phyloP scores from a whole-genome alignment of 2,113 vertebrate species.

The Melozone crissalis region DNA sequence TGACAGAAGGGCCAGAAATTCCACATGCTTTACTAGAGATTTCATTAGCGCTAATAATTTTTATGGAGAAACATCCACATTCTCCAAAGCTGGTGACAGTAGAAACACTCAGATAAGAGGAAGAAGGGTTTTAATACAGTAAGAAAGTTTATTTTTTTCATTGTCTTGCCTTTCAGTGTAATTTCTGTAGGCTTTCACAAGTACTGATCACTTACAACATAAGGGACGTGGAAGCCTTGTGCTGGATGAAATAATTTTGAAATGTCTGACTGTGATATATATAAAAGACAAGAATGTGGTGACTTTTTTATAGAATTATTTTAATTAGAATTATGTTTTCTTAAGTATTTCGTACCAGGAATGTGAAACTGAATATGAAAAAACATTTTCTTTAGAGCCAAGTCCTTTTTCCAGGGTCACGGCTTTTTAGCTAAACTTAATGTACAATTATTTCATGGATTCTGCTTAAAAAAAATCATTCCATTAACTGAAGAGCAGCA shows the following conservation, averaged over 20 bases:
- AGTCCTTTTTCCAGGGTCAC: conserved; percentile 9
- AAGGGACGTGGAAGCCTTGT: not conserved
- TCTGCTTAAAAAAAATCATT: not conserved
- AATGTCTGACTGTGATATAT: not conserved
- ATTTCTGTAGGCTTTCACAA: conserved; percentile 22
- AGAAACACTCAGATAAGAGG: not conserved
- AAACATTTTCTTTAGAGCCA: conserved; percentile 29
- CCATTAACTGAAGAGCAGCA: not conserved
- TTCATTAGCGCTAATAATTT: conserved; percentile 9
- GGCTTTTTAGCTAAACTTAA: conserved; percentile 5
- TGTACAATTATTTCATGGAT: conserved; percentile 7
- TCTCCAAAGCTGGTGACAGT: conserved; percentile 24
- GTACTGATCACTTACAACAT: not conserved
- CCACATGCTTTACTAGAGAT: conserved; percentile 15
- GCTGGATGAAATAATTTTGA: conserved; percentile 24
- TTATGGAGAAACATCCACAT: not conserved
- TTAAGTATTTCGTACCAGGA: conserved; percentile 46
- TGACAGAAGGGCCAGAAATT: conserved; percentile 10
- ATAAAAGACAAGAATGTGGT: conserved; percentile 22
- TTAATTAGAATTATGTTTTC: conserved; percentile 46
- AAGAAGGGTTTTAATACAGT: not conserved
- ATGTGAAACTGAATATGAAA: conserved; percentile 49
- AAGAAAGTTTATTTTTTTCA: not conserved
- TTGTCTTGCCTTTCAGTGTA: not conserved
- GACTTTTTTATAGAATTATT: conserved; percentile 45